Percentiles rank a stretch among this genome's conserved stretches.
These are phyloP conservation scores for Podarcis cretensis DNA, from an alignment of 2,113 vertebrate genomes.

Conservation along the genomic window DNA sequence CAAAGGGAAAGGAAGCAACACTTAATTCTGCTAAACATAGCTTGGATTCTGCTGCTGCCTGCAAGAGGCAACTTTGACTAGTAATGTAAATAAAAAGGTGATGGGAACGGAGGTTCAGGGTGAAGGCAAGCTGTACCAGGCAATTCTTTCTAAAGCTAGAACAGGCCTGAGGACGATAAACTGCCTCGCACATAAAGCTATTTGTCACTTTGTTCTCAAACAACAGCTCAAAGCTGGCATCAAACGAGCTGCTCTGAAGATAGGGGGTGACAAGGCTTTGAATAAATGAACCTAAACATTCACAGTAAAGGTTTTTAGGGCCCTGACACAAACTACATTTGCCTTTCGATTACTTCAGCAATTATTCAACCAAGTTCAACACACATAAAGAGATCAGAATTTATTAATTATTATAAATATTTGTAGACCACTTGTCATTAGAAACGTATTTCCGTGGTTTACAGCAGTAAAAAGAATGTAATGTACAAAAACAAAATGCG, in stretches of 20 bases:
- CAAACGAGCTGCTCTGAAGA: conserved; percentile 43
- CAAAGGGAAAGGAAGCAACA: neutral
- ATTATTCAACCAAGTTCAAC: conserved; percentile 43
- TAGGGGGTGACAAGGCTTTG: conserved; percentile 40
- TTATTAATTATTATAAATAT: too few species aligned
- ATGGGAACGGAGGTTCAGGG: conserved; percentile 12
- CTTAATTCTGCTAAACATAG: neutral
- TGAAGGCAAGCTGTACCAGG: neutral
- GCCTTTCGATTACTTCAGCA: conserved; percentile 55
- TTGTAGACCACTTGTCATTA: too few species aligned
- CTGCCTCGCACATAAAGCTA: conserved; percentile 37
- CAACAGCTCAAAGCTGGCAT: conserved; percentile 46
- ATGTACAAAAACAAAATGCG: too few species aligned
- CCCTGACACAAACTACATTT: conserved; percentile 51
- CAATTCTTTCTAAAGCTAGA: neutral
- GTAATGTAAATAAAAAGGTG: conserved; percentile 34
- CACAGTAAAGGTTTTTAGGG: conserved; percentile 28
- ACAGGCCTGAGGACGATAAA: conserved; percentile 28
- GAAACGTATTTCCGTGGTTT: too few species aligned
- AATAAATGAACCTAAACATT: conserved; percentile 53
- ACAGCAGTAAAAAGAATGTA: too few species aligned
- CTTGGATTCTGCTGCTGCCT: conserved; percentile 5
- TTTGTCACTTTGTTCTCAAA: conserved; percentile 47
- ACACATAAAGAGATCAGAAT: conserved; percentile 16
- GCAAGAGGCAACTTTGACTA: neutral